Evolutionary conservation across 2,888 invertebrate genomes (phyloP).

Genomic region (Epistrophe eligans): DNA sequence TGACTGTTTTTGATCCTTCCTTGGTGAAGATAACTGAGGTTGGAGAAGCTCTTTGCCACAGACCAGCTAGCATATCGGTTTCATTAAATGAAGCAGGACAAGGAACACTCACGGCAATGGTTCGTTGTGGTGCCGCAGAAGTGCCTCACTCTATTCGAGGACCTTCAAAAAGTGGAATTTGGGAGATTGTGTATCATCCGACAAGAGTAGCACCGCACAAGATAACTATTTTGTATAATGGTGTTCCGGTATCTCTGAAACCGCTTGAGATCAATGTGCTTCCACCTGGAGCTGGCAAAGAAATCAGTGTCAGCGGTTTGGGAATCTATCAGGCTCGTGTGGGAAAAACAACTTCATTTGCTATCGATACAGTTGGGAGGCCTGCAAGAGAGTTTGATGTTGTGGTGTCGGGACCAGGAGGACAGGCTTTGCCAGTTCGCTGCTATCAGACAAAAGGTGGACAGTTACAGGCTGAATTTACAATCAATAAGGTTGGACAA

Average conservation of each 20-base stretch:
- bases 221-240: conserved; percentile 93
- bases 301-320: conserved; percentile 89
- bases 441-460: conserved; percentile 99
- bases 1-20: conserved; percentile 92
- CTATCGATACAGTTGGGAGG: conserved; percentile 93
- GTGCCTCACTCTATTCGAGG: conserved; percentile 93
- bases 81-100: conserved; percentile 92
- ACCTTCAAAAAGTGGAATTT: conserved; percentile 88
- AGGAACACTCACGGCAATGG: conserved; percentile 91
- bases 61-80: conserved; percentile 92
- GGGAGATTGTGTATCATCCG: conserved; percentile 95
- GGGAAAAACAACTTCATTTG: conserved; percentile 92
- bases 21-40: conserved; percentile 90
- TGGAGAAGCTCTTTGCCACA: conserved; percentile 91
- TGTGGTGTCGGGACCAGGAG: conserved; percentile 92
- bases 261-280: conserved; percentile 86
- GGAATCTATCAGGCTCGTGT: conserved; percentile 94
- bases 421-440: conserved; percentile 92
- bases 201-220: conserved; percentile 94
- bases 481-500: conserved; percentile 90
- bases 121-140: conserved; percentile 91
- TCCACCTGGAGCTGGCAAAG: conserved; percentile 89
- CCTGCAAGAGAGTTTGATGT: conserved; percentile 96
- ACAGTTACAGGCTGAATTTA: conserved; percentile 96
- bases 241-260: conserved; percentile 87